Evolutionary conservation across 2,888 invertebrate species (phyloP).

Genomic region (Coleophora deauratella): DNA sequence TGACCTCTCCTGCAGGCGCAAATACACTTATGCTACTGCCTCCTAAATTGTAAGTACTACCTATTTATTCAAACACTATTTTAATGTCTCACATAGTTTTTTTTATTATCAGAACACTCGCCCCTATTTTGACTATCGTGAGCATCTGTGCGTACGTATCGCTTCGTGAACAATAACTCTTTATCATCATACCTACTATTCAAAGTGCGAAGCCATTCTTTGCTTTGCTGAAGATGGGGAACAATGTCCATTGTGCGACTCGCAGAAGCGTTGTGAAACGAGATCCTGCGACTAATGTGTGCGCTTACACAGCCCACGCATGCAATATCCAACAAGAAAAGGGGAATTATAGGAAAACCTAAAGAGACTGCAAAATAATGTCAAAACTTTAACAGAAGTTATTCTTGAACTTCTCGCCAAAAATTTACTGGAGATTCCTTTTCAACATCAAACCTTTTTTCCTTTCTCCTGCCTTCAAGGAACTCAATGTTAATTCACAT

Average conservation of each 20-base stretch:
- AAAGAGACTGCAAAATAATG: background rate
- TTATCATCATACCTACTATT: slow-evolving; percentile 32
- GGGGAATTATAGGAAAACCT: slow-evolving; percentile 14
- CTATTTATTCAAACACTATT: too few relatives aligned
- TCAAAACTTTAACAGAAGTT: too few relatives aligned
- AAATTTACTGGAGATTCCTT: too few relatives aligned
- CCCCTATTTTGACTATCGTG: background rate
- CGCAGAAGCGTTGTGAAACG: slow-evolving; percentile 34
- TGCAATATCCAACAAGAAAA: slow-evolving; percentile 16
- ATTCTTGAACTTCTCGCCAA: too few relatives aligned
- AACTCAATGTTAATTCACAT: too few relatives aligned
- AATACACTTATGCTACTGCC: too few relatives aligned
- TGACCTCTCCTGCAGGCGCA: too few relatives aligned
- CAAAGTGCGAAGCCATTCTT: slow-evolving; percentile 43
- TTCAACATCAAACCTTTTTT: too few relatives aligned
- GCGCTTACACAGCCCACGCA: slow-evolving; percentile 8
- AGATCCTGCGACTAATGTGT: slow-evolving; percentile 31
- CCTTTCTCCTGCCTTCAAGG: too few relatives aligned
- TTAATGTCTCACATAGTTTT: too few relatives aligned
- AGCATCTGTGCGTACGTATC: slow-evolving; percentile 34
- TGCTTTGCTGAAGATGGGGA: slow-evolving; percentile 35
- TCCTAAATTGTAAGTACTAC: too few relatives aligned
- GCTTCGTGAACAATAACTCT: slow-evolving; percentile 37
- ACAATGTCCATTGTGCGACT: slow-evolving; percentile 59
- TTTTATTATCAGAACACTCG: too few relatives aligned